Evolutionary conservation across 92 coral and sea anemone species (phyloP), one percentile per base, ranked within the genome.

Genomic region (Parazoanthus darwini): DNA sequence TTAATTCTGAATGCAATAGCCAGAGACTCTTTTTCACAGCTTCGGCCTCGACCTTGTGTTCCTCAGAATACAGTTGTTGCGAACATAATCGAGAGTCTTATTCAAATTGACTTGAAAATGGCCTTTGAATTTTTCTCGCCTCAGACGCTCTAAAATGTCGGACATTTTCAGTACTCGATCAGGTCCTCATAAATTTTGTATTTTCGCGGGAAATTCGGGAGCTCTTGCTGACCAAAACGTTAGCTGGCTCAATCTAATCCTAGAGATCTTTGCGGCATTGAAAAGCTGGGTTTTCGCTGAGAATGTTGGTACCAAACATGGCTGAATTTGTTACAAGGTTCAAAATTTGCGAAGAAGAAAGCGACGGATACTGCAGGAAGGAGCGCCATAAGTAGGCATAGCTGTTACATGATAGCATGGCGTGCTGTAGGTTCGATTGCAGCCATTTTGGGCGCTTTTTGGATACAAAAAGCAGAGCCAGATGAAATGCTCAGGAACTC

Each of bases 271-370:
- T 89, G 82, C 88, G 87, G 91, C 88, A 78, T 87, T 87, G 82
- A 74, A 87, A 87, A 87, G 77, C 75, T 35, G 50, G 88, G 70
- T 76, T 82, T 82, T 89, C 78, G 73, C 91, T 84, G 80, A 78
- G 48, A 77, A 89, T 89, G 70, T 89, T 85, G 91, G 76, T 89
- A 89, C 88, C 89, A 84, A 89, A 89, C 89, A 77, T 89, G 89
- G 89, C 91, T 23, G 86, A 68, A 43, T 78, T 76, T 26, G 79
- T 81, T 37, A 76, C 79, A 46, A 84, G 36, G 36, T 14, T 43
- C 85, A 63, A 77, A n/a, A 82, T 84, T 80, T 85, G 37, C 58
- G 81, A 86, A 9, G 88, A 85, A 84, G 85, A 89, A 88, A 43
- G 65, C 78, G 37, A 83, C 85, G 26, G 1, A 38, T 8, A 6